Conservation (phyloP, 2,888 invertebrate species). For the Physocephala rufipes region DNA sequence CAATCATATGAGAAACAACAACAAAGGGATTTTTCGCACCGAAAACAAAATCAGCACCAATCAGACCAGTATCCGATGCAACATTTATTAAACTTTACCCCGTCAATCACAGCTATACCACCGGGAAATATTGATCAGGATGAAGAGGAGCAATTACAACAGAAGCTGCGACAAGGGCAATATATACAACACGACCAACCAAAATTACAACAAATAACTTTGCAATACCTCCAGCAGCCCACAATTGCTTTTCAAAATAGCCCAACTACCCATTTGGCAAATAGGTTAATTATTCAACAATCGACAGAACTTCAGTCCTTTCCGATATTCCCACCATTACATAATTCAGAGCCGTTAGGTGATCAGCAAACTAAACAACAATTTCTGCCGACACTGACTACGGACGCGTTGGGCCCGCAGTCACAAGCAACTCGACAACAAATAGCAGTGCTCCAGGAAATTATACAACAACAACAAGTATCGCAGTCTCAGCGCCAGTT, state of each 20-base stretch:
- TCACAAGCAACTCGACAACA: conserved; percentile 35
- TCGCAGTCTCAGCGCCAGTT: no score
- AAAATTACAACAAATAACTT: conserved; percentile 37
- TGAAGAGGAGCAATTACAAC: no score
- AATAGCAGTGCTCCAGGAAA: conserved; percentile 43
- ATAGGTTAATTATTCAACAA: conserved; percentile 36
- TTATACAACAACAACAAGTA: conserved; percentile 56
- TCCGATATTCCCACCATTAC: conserved; percentile 45
- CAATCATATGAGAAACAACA: conserved; percentile 38
- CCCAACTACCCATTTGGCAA: background rate
- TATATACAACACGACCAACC: conserved; percentile 51
- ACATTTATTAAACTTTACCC: background rate
- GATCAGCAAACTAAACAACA: conserved; percentile 45
- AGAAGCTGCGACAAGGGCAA: no score
- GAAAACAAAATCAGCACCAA: conserved; percentile 17
- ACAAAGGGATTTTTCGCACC: conserved; percentile 18
- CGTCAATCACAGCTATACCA: conserved; percentile 54
- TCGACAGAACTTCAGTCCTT: conserved; percentile 37
- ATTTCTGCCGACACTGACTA: conserved; percentile 37
- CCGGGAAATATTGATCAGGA: conserved; percentile 67
- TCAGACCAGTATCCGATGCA: conserved; percentile 18
- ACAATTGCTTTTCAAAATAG: conserved; percentile 10
- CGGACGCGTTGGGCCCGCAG: conserved; percentile 13
- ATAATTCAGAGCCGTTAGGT: conserved; percentile 46
- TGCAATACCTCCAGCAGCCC: conserved; percentile 32